Evolutionary conservation across 2,888 invertebrate species (phyloP).

Genomic region (Eucriotettix oculatus): DNA sequence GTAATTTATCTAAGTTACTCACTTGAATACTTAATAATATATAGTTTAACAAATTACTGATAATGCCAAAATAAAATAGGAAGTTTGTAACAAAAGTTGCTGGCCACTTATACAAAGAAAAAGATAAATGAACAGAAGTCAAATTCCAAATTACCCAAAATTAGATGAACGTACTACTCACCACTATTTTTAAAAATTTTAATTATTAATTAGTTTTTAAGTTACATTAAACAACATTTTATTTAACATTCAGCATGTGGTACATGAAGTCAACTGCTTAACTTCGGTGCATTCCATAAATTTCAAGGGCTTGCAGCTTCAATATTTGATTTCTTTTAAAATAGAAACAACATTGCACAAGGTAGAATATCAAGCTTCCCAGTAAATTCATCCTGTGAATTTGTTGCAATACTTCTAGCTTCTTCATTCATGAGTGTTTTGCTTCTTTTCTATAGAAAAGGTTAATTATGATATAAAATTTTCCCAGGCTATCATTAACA

Average conservation of each 20-base stretch:
- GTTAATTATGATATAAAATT: background rate
- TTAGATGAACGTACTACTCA: no score
- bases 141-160: no score
- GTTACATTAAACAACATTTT: background rate
- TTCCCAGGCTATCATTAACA: no score
- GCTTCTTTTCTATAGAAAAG: conserved; percentile 40
- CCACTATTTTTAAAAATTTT: background rate
- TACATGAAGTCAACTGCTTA: conserved; percentile 28
- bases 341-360: conserved; percentile 59
- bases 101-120: no score
- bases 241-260: no score
- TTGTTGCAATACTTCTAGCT: conserved; percentile 24
- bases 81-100: no score
- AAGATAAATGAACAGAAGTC: no score
- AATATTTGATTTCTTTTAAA: conserved; percentile 56
- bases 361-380: conserved; percentile 32
- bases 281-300: conserved; percentile 62
- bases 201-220: background rate
- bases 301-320: conserved; percentile 53
- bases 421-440: conserved; percentile 61
- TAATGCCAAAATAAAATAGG: no score
- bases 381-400: conserved; percentile 29
- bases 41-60: background rate
- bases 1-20: background rate
- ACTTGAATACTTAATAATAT: background rate